Base-by-base conservation (phyloP, 35 echinoderm and acorn worm genomes). In the Apostichopus japonicus region DNA sequence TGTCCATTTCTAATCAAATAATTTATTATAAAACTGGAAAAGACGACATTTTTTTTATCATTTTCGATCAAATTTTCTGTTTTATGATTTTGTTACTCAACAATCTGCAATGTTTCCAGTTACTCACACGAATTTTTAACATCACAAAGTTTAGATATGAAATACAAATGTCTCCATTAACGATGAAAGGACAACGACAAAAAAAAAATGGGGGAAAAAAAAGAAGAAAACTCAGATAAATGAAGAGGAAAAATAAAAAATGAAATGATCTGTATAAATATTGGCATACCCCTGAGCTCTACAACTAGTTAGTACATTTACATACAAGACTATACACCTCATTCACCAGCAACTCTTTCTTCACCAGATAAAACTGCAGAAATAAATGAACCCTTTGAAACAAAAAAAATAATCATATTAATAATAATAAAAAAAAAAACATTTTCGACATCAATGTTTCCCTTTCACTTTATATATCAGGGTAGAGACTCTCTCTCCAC, bases 21-120 rank as follows among this genome's bases (percentile, higher is more conserved):
- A 96, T 96, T 96, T 96, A 96, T 96, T 96, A 96, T 96, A 96
- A 96, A 96, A 96, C 92, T 96, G 95, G 93, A 96, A 96, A 96
- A 96, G 86, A 72, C 91, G 71, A 96, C 58, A 72, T 95, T 93
- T 93, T 95, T 80, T 86, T 61, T 61, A 55, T 91, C 70, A 90
- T 95, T 93, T 91, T 92, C 51, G 88, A 78, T 79, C 73, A 81
- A 53, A 82, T 87, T 90, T 57, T 23, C 33, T 44, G 33, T 57
- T 89, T 59, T 78, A 65, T 79, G 73, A 83, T 54, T 79, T 56
- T 83, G 81, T 95, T 92, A 27, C 90, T 84, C 72, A 93, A 93
- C 81, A 91, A 90, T 90, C 59, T 78, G 44, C 44, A 81, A 65
- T 77, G 78, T 86, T 92, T 93, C 87, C 80, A 94, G 59, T 72